Evolutionary conservation across 2,888 invertebrate species (phyloP).

Genomic region (Melolontha melolontha): DNA sequence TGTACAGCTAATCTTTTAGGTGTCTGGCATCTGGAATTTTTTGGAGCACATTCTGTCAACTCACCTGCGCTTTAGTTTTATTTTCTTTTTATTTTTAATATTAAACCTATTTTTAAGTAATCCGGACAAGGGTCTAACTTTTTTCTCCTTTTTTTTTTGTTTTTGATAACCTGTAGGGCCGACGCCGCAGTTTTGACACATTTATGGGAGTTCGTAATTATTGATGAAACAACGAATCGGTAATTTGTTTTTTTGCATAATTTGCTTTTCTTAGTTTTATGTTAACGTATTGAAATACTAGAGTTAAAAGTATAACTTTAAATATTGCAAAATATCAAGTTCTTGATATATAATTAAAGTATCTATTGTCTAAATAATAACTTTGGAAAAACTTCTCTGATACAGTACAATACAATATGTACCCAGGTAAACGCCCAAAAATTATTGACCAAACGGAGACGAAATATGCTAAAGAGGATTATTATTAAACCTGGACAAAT

Average conservation of each 20-base stretch:
- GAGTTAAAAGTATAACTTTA: background rate
- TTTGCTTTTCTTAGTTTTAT: constrained; percentile 9
- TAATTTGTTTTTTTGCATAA: constrained; percentile 64
- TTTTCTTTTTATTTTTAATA: constrained; percentile 45
- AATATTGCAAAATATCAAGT: background rate
- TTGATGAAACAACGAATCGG: constrained; percentile 81
- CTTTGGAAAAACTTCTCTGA: background rate
- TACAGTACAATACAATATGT: no score
- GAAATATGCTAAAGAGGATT: no score
- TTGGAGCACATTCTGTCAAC: constrained; percentile 37
- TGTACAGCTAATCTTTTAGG: constrained; percentile 38
- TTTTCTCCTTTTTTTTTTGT: constrained; percentile 48
- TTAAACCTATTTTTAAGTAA: constrained; percentile 35
- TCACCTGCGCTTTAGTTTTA: constrained; percentile 41
- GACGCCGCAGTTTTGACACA: constrained; percentile 98
- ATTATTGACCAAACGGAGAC: no score
- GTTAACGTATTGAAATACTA: constrained; percentile 17
- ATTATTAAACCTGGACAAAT: no score
- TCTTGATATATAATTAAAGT: background rate
- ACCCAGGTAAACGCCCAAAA: no score
- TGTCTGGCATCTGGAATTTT: constrained; percentile 37
- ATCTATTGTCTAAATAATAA: background rate
- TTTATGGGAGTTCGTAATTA: constrained; percentile 90
- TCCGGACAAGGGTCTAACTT: constrained; percentile 47
- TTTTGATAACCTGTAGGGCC: constrained; percentile 76